Percentiles rank a stretch among this genome's conserved stretches.
Evolutionary conservation across 92 coral and sea anemone species (phyloP).

Genomic region (Meandrina meandrites): DNA sequence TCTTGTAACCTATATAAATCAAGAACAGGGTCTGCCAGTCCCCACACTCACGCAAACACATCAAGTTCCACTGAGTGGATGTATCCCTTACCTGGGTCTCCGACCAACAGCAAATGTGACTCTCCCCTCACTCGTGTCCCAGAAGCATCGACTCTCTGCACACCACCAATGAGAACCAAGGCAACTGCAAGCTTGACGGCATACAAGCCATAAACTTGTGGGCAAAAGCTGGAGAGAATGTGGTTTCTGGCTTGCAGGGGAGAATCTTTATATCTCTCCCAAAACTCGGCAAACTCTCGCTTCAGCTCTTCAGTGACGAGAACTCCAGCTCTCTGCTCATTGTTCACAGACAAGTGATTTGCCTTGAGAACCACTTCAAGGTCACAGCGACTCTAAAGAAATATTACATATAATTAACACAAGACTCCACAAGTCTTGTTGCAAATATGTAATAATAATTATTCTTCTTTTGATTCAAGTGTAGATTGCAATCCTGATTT

Average conservation of each 20-base stretch:
- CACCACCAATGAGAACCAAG: conserved; percentile 90
- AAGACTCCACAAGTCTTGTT: not conserved
- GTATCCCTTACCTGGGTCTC: conserved; percentile 85
- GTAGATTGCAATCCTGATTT: too few species aligned
- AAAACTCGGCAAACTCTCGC: conserved; percentile 88
- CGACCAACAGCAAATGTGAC: conserved; percentile 89
- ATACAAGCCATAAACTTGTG: conserved; percentile 94
- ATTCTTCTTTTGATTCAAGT: too few species aligned
- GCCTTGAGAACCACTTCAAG: conserved; percentile 92
- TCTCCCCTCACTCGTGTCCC: conserved; percentile 97
- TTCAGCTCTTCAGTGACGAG: conserved; percentile 89
- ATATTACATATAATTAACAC: not conserved
- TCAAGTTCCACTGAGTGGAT: too few species aligned
- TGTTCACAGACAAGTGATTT: conserved; percentile 90
- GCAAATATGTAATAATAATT: too few species aligned
- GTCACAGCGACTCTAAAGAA: conserved; percentile 82
- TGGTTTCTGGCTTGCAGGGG: conserved; percentile 90
- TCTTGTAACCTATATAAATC: too few species aligned
- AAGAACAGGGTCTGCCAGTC: too few species aligned
- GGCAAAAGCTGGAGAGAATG: conserved; percentile 90
- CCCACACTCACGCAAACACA: too few species aligned
- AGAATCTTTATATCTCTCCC: conserved; percentile 66
- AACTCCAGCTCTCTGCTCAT: conserved; percentile 85
- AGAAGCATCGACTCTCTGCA: conserved; percentile 79
- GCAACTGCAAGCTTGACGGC: conserved; percentile 93